These are phyloP conservation scores for Folsomia candida DNA, from an alignment of 2,888 invertebrate genomes.

Conservation along the genomic window DNA sequence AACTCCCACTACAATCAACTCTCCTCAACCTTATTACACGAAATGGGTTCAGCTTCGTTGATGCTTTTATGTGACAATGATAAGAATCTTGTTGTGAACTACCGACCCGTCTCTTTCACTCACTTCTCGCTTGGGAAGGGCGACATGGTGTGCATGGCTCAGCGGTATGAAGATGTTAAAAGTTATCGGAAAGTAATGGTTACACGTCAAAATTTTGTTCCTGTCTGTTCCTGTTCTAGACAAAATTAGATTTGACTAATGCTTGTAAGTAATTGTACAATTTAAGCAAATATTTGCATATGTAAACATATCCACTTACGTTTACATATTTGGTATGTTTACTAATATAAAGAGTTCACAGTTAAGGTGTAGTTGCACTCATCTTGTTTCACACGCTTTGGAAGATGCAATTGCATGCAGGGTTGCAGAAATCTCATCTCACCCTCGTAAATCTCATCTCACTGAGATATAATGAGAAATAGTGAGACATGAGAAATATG, in stretches of 20 bases:
- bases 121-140: neutral
- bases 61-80: slow-evolving; percentile 5
- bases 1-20: slow-evolving; percentile 7
- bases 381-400: too few species aligned
- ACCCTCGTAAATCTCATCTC: too few species aligned
- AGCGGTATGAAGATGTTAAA: neutral
- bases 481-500: too few species aligned
- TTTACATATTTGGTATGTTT: too few species aligned
- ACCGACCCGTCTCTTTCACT: neutral
- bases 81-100: neutral
- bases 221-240: neutral
- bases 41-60: neutral
- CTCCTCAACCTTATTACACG: neutral
- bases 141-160: neutral
- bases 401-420: too few species aligned
- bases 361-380: too few species aligned
- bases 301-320: too few species aligned
- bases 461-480: too few species aligned
- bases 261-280: too few species aligned
- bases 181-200: neutral
- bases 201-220: neutral
- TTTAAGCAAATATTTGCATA: too few species aligned
- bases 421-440: too few species aligned
- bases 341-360: too few species aligned
- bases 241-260: neutral